Evolutionary conservation across 1,140 invertebrate species (phyloP), one percentile per base, ranked within the genome.

Genomic region (Drosophila erecta): DNA sequence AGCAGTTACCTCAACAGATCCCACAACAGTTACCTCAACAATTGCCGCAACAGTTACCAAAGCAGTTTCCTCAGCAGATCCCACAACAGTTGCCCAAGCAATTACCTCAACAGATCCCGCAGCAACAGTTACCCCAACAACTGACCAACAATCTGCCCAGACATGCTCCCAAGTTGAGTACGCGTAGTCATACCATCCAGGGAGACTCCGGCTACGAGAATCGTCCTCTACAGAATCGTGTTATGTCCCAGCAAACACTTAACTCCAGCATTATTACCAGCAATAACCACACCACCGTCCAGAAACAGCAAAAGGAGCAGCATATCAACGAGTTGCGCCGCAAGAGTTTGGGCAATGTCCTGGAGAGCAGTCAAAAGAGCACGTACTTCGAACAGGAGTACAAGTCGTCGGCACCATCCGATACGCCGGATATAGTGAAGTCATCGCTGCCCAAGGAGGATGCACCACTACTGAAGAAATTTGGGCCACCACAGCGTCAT

Each of bases 341-440:
- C 50, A 91, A 91, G 46, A 91, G 90, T 46, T 46, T 91, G 10
- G 86, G 90, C 53, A 90, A 86, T 55, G 78, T 76, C 10, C 37
- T 81, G 33, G 83, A 87, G 33, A 74, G 20, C 70, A 77, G 22
- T 20, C 76, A 80, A 30, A 51, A 50, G 2, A 57, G 47, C 7
- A 24, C 58, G 6, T 76, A 86, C 50, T 73, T 67, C 22, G 75
- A 79, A 17, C 67, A 84, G 14, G 69, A 85, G 20, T 92, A 92
- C 51, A 92, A 92, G 43, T 91, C 91, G 0, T 92, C 91, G 0
- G 91, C 90, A 4, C 91, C 91, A 1, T 20, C 72, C 1, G 89
- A 92, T 37, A 92, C 91, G 5, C 91, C 91, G 2, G 91, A 92
- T 10, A 92, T 92, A 24, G 91, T 92, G 0, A 92, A 92, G 51